Conservation (phyloP, 1,140 invertebrate genomes). For the Megathymus violae region DNA sequence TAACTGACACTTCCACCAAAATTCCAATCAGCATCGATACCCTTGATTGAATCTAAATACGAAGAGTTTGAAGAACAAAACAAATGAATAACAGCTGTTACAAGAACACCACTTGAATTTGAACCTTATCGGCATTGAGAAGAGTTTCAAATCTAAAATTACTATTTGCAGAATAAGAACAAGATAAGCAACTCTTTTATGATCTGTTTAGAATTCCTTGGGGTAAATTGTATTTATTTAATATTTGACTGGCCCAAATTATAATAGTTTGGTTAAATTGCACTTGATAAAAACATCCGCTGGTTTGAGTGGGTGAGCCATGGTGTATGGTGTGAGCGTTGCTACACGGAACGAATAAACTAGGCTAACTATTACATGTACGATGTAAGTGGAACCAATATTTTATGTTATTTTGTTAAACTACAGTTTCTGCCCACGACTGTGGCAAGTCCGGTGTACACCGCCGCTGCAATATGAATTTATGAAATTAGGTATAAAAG, state of each 20-base stretch:
- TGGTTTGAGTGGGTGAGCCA: constrained; percentile 28
- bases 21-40: constrained; percentile 55
- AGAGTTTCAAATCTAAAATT: not conserved
- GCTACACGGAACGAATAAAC: not conserved
- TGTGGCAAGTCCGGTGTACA: not conserved
- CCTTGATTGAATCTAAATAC: constrained; percentile 53
- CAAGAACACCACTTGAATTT: not conserved
- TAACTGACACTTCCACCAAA: constrained; percentile 59
- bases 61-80: constrained; percentile 2
- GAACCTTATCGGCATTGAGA: not conserved
- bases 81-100: constrained; percentile 12
- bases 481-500: not conserved
- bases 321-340: not conserved
- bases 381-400: constrained; percentile 1
- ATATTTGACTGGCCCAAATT: constrained; percentile 63
- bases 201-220: constrained; percentile 11
- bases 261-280: constrained; percentile 51
- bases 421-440: not conserved
- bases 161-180: not conserved
- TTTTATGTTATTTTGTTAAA: not conserved
- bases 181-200: constrained; percentile 1
- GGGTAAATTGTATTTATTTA: constrained; percentile 51
- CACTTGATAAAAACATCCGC: constrained; percentile 62
- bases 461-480: not conserved
- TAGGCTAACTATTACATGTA: not conserved